Percentiles rank a stretch among this genome's conserved stretches.
Conservation (phyloP, 2,113 vertebrate species). For the Centropus bengalensis region DNA sequence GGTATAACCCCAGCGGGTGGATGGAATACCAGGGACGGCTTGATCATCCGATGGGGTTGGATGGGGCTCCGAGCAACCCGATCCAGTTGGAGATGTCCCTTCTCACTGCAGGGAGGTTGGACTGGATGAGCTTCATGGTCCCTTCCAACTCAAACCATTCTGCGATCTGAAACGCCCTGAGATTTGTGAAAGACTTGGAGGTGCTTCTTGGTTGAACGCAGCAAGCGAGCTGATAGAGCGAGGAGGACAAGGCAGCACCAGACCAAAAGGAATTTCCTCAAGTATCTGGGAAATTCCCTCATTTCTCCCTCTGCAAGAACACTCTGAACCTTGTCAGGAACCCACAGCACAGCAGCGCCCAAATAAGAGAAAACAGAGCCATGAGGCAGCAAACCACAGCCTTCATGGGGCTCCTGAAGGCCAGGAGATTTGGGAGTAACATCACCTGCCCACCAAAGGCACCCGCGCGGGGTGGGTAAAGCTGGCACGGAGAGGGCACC, state of each 20-base stretch:
- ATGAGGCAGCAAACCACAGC: neutral
- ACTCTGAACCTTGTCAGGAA: neutral
- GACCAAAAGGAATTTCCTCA: neutral
- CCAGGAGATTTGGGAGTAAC: neutral
- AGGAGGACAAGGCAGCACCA: neutral
- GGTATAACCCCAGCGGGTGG: neutral
- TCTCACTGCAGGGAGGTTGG: too few species aligned
- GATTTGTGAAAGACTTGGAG: neutral
- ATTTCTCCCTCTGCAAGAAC: neutral
- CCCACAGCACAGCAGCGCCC: neutral
- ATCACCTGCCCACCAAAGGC: neutral
- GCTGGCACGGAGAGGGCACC: neutral
- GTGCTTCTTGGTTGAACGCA: neutral
- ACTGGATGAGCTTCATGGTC: too few species aligned
- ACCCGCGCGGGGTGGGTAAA: accelerated
- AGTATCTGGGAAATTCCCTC: neutral
- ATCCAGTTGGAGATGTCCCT: too few species aligned
- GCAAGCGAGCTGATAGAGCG: neutral
- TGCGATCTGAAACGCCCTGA: neutral
- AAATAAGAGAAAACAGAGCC: neutral
- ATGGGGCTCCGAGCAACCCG: too few species aligned
- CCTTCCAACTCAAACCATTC: too few species aligned
- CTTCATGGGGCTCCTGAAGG: accelerated
- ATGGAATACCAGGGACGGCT: neutral
- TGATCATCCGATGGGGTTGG: neutral